Base-by-base conservation (phyloP, 2,797 vertebrate genomes). In the Eupleurogrammus muticus region DNA sequence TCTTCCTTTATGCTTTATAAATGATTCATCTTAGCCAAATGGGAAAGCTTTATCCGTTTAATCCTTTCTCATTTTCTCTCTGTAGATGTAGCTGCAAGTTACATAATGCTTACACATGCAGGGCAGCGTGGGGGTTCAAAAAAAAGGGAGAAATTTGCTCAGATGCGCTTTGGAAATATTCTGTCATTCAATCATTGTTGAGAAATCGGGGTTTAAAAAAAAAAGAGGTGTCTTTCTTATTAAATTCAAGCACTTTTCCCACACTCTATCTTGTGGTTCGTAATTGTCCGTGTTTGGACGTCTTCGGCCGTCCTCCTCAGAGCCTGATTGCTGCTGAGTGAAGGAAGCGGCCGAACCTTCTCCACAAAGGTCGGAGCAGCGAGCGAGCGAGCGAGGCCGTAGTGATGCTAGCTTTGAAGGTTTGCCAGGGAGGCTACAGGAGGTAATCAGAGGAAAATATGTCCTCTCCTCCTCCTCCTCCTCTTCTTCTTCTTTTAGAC, bases 361-460 rank as follows among this genome's bases (percentile, higher is more conserved):
- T 63, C 47, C 42, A 16, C 71, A 82, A 85, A 87, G 86, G 85
- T 81, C 47, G 56, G 67, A 64, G 13, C 73, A 87, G 77, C 46
- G 17, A 77, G 77, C 46, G 17, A 77, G 81, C n/a, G n/a, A n/a
- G n/a, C n/a, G 74, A 77, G 58, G 50, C 73, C 69, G 78, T 24
- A 52, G 77, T 53, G 11, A 79, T 62, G 80, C 68, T 28, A 78
- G 82, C 84, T 92, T 93, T 90, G 84, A 87, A 89, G 90, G 87
- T 88, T 87, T 82, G 79, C 82, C 83, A 83, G 83, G 58, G 70
- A 89, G 87, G 83, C 86, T 87, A 80, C 86, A 85, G 86, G 85
- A 92, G 90, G 91, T 92, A 94, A 94, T 94, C 93, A 93, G 83
- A 90, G 87, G 84, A 90, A 93, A 94, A 92, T 89, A 94, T 93